A percentile compares a stretch with the other conserved stretches of the same genome.
These are phyloP conservation scores for Lutraria rhynchaena DNA, from an alignment of 1,140 invertebrate species.

Conservation along the genomic window DNA sequence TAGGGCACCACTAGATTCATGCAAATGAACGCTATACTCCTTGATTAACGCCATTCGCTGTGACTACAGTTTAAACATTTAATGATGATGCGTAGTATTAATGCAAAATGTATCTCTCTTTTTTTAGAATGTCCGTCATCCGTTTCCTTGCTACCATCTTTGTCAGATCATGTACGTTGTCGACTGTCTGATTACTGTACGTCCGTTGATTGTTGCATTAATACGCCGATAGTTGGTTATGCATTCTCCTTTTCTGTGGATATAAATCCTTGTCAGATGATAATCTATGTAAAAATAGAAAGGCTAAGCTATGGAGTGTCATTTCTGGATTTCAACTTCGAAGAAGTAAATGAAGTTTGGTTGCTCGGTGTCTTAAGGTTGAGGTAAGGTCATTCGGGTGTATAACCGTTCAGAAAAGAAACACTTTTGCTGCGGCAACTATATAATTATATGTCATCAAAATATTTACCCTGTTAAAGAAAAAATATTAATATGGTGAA, in stretches of 20 bases:
- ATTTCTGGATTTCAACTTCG: not conserved
- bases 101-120: not conserved
- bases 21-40: too few relatives aligned
- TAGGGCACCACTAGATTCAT: too few relatives aligned
- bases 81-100: too few relatives aligned
- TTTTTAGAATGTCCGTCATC: not conserved
- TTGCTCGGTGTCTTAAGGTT: not conserved
- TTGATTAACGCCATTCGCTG: too few relatives aligned
- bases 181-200: conserved; percentile 5
- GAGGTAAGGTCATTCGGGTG: conserved; percentile 2
- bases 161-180: not conserved
- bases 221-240: not conserved
- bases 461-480: too few relatives aligned
- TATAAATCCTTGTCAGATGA: conserved; percentile 1
- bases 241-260: not conserved
- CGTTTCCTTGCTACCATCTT: not conserved
- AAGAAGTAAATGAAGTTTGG: not conserved
- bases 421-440: too few relatives aligned
- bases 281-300: not conserved
- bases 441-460: too few relatives aligned
- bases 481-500: too few relatives aligned
- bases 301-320: not conserved
- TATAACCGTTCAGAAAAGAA: too few relatives aligned
- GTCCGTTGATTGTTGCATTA: not conserved
- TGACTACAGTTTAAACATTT: too few relatives aligned